Evolutionary conservation across 2,797 vertebrate genomes (phyloP), one percentile per base, ranked within the genome.

Genomic region (Esox lucius): DNA sequence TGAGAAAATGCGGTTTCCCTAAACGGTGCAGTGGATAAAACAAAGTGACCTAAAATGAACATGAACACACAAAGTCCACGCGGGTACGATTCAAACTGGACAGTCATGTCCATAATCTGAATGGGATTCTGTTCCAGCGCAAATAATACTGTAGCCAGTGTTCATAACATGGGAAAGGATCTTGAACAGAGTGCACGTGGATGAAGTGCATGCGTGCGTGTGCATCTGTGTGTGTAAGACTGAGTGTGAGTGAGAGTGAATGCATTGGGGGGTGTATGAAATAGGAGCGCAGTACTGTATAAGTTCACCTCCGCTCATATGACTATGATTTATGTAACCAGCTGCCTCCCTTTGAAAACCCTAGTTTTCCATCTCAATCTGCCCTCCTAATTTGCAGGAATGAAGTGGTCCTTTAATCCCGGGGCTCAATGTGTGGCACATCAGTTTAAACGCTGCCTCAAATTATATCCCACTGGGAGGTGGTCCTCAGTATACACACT

Each of bases 311-410:
- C 61, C 59, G n/a, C 78, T 76, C 75, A 73, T 79, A 46, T 68
- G 72, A 78, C 65, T 74, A 71, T 75, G 76, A 79, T 81, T 78
- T 75, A 73, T 69, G 68, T 15, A 5, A 46, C 71, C 35, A 31
- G 35, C 12, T 16, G 56, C 31, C 42, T 26, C 56, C 22, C 22
- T 24, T 12, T 59, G 56, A 42, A 62, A 61, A 61, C n/a, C 11
- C 26, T 2, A 24, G 22, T 71, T 71, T 81, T 78, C 75, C 70
- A 78, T 80, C 75, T 81, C 68, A 68, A 42, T 68, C 33, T 68
- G 35, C 33, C 19, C 1, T 68, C 33, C 75, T 61, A 68, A 75
- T 73, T 61, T 59, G 8, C 26, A 61, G 72, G 70, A 79, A 86
- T 71, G 64, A 51, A 19, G 48, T 61, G 61, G 62, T 66, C 71